Conservation (phyloP, 2,888 invertebrate genomes). For the Dendrolimus houi region DNA sequence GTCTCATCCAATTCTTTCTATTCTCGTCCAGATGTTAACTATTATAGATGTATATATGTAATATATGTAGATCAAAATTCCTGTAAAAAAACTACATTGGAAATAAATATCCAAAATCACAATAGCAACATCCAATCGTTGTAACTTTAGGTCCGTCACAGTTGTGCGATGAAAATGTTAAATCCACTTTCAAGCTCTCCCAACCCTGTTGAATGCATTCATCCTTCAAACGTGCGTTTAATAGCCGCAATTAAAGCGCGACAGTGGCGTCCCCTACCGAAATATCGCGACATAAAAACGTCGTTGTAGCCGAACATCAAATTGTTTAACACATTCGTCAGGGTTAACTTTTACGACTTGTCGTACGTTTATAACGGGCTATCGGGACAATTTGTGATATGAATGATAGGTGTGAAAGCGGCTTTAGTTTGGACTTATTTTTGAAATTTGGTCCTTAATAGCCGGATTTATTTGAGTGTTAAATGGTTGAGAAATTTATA, state of each 20-base stretch:
- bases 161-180: too few species aligned
- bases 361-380: conserved; percentile 50
- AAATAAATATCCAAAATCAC: too few species aligned
- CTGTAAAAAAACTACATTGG: too few species aligned
- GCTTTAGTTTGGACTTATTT: conserved; percentile 22
- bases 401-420: conserved; percentile 32
- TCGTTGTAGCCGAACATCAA: conserved; percentile 62
- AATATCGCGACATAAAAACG: conserved; percentile 68
- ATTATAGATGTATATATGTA: too few species aligned
- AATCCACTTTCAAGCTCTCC: conserved; percentile 1
- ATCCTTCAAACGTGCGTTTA: conserved; percentile 51
- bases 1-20: too few species aligned
- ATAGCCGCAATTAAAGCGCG: conserved; percentile 64
- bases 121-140: too few species aligned
- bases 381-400: conserved; percentile 49
- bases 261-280: conserved; percentile 51
- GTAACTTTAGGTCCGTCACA: too few species aligned
- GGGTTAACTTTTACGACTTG: conserved; percentile 51
- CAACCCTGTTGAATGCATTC: conserved; percentile 13
- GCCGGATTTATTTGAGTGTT: neutral
- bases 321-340: conserved; percentile 64
- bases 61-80: too few species aligned
- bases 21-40: too few species aligned
- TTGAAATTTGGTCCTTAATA: neutral
- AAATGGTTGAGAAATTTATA: neutral